Base-by-base conservation (phyloP, 2,888 invertebrate genomes). In the Nephrotoma appendiculata region DNA sequence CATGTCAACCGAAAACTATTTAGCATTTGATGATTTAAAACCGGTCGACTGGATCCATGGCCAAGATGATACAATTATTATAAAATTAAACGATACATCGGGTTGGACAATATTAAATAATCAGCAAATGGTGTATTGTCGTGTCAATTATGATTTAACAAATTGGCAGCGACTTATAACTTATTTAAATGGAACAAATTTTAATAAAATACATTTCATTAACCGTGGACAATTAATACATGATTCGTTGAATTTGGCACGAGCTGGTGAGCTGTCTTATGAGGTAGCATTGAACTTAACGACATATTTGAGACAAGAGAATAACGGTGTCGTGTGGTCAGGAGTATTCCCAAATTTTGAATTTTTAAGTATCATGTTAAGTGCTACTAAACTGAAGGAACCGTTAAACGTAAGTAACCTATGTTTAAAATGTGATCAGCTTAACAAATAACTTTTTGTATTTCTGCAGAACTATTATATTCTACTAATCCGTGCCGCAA, bases 201-300 rank as follows among this genome's bases (percentile, higher is more conserved):
- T 94, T 87, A 91, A 92, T 89, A 93, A 93, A 87, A 95, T 98
- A 87, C 94, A 95, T 88, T 93, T 94, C 0, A 94, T 95, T 86
- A 97, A 97, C 90, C 93, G 98, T 83, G 97, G 97, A 0, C 97
- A 98, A 90, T 92, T 98, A 83, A 92, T 99, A 12, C 96, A 97
- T 88, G 98, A 99, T 90, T 94, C 96, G 0, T 93, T 86, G 12
- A 86, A 86, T 86, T 86, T 86, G n/a, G 86, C 86, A 41, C 45
- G 43, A n/a, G 12, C n/a, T 41, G 41, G 43, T 11, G 41, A 86
- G 11, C 6, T 52, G 9, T 19, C 48, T 11, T 48, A 43, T 12
- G 48, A 86, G 11, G n/a, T 41, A 9, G 48, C 86, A 2, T n/a
- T 86, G 1, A 43, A 86, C 19, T 45, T 86, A 12, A 83, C 83